Conservation (phyloP, 2,888 invertebrate species). For the Polydrusus pterygomalis region DNA sequence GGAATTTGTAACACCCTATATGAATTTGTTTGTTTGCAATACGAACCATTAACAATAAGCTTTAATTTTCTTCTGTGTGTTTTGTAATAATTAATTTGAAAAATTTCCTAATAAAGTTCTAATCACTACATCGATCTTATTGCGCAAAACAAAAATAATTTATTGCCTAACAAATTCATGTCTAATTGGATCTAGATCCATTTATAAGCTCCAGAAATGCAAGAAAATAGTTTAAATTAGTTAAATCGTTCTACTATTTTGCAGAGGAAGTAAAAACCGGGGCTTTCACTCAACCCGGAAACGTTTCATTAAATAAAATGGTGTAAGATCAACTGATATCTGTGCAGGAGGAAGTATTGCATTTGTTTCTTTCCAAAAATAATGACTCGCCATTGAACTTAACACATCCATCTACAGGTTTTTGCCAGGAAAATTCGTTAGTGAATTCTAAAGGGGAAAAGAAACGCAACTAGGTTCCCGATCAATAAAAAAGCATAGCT, state of each 20-base stretch:
- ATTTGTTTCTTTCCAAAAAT: constrained; percentile 48
- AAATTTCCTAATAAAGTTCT: no score
- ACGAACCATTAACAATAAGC: no score
- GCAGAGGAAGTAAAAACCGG: constrained; percentile 48
- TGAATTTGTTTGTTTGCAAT: no score
- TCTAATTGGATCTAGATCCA: constrained; percentile 1
- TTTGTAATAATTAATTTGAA: no score
- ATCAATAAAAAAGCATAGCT: constrained; percentile 11
- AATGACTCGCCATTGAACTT: constrained; percentile 50
- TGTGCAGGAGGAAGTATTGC: constrained; percentile 45
- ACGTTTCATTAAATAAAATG: constrained; percentile 52
- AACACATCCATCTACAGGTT: constrained; percentile 41
- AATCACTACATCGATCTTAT: no score
- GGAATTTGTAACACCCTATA: no score
- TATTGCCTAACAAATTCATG: neutral
- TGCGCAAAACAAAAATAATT: neutral
- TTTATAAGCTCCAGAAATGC: constrained; percentile 6
- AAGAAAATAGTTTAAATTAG: constrained; percentile 45
- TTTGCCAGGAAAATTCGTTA: constrained; percentile 7
- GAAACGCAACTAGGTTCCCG: neutral
- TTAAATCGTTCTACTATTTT: constrained; percentile 34
- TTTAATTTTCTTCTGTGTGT: no score
- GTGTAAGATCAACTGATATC: constrained; percentile 55
- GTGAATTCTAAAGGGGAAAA: constrained; percentile 4
- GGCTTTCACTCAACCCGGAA: constrained; percentile 49